Conservation (phyloP, 64 coral and sea anemone species). For the Platygyra sinensis region DNA sequence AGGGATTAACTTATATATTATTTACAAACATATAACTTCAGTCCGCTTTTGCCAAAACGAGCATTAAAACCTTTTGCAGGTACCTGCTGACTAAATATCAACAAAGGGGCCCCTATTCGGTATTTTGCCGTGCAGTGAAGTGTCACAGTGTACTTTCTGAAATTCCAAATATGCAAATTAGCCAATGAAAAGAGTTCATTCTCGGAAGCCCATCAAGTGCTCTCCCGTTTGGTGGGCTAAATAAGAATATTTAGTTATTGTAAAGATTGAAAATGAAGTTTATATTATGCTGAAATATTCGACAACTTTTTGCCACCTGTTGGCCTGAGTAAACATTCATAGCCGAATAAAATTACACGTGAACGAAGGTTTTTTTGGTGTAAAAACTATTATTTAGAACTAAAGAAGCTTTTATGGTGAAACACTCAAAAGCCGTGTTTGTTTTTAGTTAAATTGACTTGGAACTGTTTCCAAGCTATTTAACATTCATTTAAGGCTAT, state of each 20-base stretch:
- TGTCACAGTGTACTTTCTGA: not conserved
- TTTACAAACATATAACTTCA: not conserved
- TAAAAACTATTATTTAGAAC: not conserved
- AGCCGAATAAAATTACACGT: not conserved
- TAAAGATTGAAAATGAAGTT: not conserved
- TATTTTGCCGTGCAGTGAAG: not conserved
- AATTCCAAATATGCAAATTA: not conserved
- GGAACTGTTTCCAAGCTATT: too few species aligned
- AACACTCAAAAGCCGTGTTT: too few species aligned
- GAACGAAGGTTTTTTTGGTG: not conserved
- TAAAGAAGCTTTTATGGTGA: not conserved
- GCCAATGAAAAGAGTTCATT: not conserved
- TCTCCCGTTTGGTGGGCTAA: not conserved
- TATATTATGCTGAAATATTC: not conserved
- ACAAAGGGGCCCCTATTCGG: not conserved
- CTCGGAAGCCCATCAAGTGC: not conserved
- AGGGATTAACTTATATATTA: slow-evolving; percentile 23
- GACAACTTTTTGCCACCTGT: not conserved
- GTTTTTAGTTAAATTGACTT: too few species aligned
- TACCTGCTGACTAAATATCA: slow-evolving; percentile 26
- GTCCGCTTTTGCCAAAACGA: not conserved
- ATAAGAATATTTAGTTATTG: not conserved
- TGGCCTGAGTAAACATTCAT: not conserved
- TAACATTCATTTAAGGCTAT: too few species aligned
- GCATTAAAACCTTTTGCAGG: not conserved